Conservation (phyloP, 2,113 vertebrate species). For the Neolamprologus toae region DNA sequence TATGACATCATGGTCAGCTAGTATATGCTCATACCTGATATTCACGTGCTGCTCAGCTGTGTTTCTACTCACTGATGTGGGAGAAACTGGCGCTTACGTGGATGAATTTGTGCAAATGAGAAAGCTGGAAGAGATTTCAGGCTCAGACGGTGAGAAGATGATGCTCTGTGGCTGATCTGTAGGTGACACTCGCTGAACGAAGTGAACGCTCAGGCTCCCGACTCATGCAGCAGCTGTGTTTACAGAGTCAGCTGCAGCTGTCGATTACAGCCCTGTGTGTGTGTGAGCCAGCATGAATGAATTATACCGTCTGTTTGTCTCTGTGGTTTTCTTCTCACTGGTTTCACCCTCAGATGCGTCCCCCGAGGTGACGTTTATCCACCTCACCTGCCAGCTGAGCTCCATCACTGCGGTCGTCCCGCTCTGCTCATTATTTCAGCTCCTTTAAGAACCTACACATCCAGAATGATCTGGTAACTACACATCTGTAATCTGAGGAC, state of each 20-base stretch:
- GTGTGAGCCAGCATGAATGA: neutral
- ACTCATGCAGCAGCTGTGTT: conserved; percentile 22
- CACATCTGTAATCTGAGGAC: neutral
- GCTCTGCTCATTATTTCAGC: neutral
- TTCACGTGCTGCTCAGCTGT: neutral
- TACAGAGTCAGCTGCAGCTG: neutral
- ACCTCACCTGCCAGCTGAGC: neutral
- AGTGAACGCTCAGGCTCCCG: neutral
- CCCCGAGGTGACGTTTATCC: neutral
- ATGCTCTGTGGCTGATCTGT: neutral
- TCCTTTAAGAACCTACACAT: neutral
- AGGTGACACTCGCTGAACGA: neutral
- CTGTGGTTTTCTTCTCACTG: neutral
- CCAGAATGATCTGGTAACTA: neutral
- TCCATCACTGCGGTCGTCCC: neutral
- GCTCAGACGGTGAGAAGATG: neutral
- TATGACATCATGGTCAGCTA: neutral
- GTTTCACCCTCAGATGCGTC: neutral
- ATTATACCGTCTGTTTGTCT: neutral
- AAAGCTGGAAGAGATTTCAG: neutral
- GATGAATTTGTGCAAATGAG: neutral
- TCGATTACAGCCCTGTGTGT: neutral
- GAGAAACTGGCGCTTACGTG: neutral
- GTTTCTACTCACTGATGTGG: neutral
- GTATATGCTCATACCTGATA: neutral